Evolutionary conservation across 2,113 vertebrate species (phyloP), one percentile per base, ranked within the genome.

Genomic region (Craseonycteris thonglongyai): DNA sequence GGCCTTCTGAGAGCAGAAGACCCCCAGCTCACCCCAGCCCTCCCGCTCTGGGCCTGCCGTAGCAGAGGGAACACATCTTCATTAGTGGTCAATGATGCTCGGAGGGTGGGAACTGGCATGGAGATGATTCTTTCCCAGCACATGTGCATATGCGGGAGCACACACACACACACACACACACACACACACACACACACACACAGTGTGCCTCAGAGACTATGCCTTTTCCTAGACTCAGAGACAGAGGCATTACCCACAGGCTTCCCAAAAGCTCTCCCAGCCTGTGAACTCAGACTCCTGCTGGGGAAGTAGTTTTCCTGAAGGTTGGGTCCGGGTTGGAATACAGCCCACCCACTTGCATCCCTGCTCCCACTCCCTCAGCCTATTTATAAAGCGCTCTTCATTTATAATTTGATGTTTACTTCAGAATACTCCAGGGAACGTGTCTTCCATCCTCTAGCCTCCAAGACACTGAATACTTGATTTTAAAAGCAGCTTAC

Each of bases 391-490:
- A 95, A 91, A 95, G 79, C 84, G 54, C 83, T 72, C 54, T 94
- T 97, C 92, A 85, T 90, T 74, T 88, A 66, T 92, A 88, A 94
- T 63, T 71, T 76, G 93, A 68, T 92, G 90, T 89, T 95, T 94
- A 90, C 93, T 95, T 93, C 79, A 76, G 86, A 94, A 93, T 93
- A 58, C 92, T 89, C 90, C 42, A 65, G 58, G 88, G 95, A 79
- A 95, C 35, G 92, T 84, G 47, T 49, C 58, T 63, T 90, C 69
- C 72, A n/a, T 91, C 87, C 90, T 88, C 54, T 30, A 93, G 40
- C 54, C 49, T 93, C 59, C 42, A 80, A 90, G 80, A 93, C 24
- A 83, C 83, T 96, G 65, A 96, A 94, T 95, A 95, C 96, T 95
- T 94, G 65, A 96, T 94, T 96, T 94, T 93, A 85, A 96, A 96